Percentiles rank a stretch among this genome's conserved stretches.
phyloP scores from a whole-genome alignment of 2,888 invertebrate species.

The Dinocampus coccinellae region DNA sequence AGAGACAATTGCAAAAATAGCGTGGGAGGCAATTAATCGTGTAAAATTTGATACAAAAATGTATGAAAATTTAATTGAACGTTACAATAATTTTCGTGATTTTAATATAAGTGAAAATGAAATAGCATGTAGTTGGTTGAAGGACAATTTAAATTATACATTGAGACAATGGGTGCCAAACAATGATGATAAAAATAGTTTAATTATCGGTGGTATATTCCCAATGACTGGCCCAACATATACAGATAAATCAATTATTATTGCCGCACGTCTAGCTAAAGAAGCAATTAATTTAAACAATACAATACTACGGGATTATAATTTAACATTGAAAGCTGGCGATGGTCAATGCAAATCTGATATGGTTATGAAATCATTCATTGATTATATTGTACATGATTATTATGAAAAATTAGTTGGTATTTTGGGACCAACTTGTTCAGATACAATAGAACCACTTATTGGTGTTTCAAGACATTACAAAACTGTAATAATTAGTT shows the following conservation, averaged over 20 bases:
- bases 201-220: slow-evolving; percentile 80
- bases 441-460: slow-evolving; percentile 84
- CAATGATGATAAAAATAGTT: slow-evolving; percentile 64
- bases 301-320: slow-evolving; percentile 74
- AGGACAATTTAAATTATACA: slow-evolving; percentile 65
- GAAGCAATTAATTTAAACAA: slow-evolving; percentile 75
- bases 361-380: slow-evolving; percentile 81
- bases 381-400: slow-evolving; percentile 76
- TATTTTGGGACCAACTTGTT: slow-evolving; percentile 84
- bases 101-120: slow-evolving; percentile 57
- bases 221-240: slow-evolving; percentile 76
- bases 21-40: slow-evolving; percentile 71
- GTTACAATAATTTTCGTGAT: slow-evolving; percentile 56
- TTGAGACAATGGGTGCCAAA: slow-evolving; percentile 71
- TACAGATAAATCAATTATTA: slow-evolving; percentile 74
- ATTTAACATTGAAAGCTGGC: slow-evolving; percentile 72
- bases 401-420: slow-evolving; percentile 76
- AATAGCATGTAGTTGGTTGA: slow-evolving; percentile 80
- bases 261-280: slow-evolving; percentile 76
- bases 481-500: slow-evolving; percentile 80
- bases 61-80: slow-evolving; percentile 71
- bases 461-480: slow-evolving; percentile 83
- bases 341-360: slow-evolving; percentile 82
- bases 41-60: slow-evolving; percentile 71
- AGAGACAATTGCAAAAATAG: slow-evolving; percentile 70